A percentile compares a stretch with the other conserved stretches of the same genome.
phyloP scores from a whole-genome alignment of 2,888 invertebrate genomes.

The Rhamnusium bicolor region DNA sequence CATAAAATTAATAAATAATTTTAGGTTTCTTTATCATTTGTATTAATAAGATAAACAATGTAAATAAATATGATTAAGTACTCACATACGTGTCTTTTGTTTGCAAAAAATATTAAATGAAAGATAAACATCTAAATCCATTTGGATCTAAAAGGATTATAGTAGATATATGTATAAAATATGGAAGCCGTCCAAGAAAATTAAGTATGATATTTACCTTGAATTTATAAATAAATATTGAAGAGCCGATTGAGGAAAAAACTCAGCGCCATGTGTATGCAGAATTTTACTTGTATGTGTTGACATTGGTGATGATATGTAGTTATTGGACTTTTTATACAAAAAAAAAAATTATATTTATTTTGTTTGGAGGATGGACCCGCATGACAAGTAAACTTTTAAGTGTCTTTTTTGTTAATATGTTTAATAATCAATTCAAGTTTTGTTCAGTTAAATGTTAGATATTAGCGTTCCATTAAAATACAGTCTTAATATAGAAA shows the following conservation, averaged over 20 bases:
- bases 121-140: constrained; percentile 3
- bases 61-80: background rate
- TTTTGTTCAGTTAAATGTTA: too few relatives aligned
- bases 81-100: background rate
- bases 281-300: background rate
- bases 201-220: constrained; percentile 18
- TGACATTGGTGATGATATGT: background rate
- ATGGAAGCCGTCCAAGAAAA: constrained; percentile 16
- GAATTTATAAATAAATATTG: constrained; percentile 22
- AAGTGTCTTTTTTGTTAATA: background rate
- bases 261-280: background rate
- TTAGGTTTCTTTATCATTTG: background rate
- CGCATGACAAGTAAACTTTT: background rate
- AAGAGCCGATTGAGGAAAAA: background rate
- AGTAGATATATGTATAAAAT: background rate
- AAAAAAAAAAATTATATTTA: background rate
- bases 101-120: constrained; percentile 5
- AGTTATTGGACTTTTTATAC: background rate
- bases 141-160: constrained; percentile 16
- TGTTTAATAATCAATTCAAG: background rate
- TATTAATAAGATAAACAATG: background rate
- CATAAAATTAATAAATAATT: too few relatives aligned
- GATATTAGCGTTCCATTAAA: too few relatives aligned
- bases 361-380: background rate
- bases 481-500: too few relatives aligned